Evolutionary conservation across 2,888 invertebrate species (phyloP), one percentile per base, ranked within the genome.

Genomic region (Tetragonula carbonaria): DNA sequence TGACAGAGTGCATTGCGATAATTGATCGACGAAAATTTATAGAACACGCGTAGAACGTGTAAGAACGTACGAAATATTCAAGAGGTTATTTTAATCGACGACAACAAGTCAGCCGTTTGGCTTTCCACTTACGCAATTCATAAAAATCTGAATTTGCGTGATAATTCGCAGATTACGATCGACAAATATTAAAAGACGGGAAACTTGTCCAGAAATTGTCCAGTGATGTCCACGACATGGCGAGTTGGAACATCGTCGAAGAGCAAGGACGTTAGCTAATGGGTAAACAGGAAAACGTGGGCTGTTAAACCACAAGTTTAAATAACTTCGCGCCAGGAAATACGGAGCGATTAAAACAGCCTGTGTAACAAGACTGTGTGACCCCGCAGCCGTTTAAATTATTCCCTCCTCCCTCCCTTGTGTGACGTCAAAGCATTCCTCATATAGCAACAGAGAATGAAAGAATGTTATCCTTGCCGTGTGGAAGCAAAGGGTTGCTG

Each of bases 401-500:
- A 74, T 65, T 74, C 14, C 45, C 45, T 8, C 8, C 38, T 1
- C 38, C 8, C 8, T 8, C 8, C 5, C 51, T 8, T 8, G 21
- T 53, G 33, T 33, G 74, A 50, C 63, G 33, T 33, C 51, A 23
- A 59, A 23, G 45, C 45, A 38, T 72, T 59, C 59, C 59, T 59
- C 23, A 18, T 59, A 8, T 16, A 38, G 55, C 51, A 72, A 59
- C 57, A 18, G 59, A 23, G 59, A 23, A 72, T 8, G 57, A 33
- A 59, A 23, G 72, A 72, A 59, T 23, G 74, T 74, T 65, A 53
- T 74, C 74, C 65, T 65, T 38, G 51, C n/a, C 33, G 11, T 33
- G 18, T 0, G 38, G n/a, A 65, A 74, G 51, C 28, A 21, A 65
- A 63, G 63, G 65, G 63, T 51, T 53, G 51, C 63, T 13, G 74